phyloP scores from a whole-genome alignment of 2,888 invertebrate species.

The Stramonita haemastoma region DNA sequence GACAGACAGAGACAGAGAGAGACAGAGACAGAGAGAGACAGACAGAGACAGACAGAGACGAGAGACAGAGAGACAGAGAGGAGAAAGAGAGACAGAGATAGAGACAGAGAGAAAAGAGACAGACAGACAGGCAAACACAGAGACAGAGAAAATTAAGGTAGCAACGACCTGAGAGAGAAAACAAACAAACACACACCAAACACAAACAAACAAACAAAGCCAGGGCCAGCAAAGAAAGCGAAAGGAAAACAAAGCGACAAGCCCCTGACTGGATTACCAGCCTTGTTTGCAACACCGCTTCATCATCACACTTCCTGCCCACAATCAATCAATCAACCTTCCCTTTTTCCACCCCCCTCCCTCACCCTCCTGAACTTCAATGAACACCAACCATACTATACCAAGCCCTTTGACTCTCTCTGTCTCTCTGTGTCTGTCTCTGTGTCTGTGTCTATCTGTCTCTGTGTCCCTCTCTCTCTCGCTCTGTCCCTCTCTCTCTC shows the following conservation, averaged over 20 bases:
- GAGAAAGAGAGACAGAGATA: too few species aligned
- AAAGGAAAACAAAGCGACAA: background rate
- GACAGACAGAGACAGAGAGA: too few species aligned
- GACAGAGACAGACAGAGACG: too few species aligned
- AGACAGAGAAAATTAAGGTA: too few species aligned
- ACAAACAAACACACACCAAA: too few species aligned
- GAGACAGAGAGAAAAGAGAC: too few species aligned
- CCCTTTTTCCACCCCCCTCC: background rate
- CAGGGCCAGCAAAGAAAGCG: background rate
- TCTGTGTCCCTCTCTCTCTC: background rate
- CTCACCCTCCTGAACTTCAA: background rate
- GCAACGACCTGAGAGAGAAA: too few species aligned
- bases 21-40: too few species aligned
- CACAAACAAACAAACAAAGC: background rate
- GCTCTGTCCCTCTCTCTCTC: background rate
- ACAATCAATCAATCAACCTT: constrained; percentile 11
- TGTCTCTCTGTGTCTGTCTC: background rate
- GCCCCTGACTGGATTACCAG: background rate
- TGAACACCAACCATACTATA: background rate
- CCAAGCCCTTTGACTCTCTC: background rate
- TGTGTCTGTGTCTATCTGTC: background rate
- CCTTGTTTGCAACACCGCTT: background rate
- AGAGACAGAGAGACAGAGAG: too few species aligned
- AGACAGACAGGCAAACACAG: too few species aligned
- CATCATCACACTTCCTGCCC: background rate